Evolutionary conservation across 2,888 invertebrate species (phyloP).

Genomic region (Itoplectis maculator): DNA sequence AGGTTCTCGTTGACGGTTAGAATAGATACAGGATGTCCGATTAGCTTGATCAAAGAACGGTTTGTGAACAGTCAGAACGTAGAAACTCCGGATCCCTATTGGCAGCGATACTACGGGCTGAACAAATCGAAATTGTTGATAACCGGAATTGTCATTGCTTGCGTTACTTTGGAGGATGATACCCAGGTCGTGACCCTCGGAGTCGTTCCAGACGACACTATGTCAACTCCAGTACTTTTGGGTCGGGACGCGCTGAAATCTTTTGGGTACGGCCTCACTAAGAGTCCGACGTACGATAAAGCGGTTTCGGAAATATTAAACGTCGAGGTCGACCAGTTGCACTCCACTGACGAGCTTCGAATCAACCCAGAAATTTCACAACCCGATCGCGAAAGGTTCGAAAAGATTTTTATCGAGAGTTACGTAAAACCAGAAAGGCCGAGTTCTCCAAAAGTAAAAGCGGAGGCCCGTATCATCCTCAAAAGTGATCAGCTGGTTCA

Average conservation of each 20-base stretch:
- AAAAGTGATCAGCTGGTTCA: constrained; percentile 39
- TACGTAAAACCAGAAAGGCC: constrained; percentile 44
- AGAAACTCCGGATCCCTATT: not conserved
- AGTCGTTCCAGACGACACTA: not conserved
- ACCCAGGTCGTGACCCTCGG: not conserved
- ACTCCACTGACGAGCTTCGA: constrained; percentile 11
- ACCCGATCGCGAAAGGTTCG: constrained; percentile 9
- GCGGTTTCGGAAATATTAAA: constrained; percentile 30
- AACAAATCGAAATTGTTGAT: constrained; percentile 7
- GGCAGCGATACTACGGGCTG: constrained; percentile 7
- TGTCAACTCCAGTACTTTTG: not conserved
- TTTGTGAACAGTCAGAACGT: not conserved
- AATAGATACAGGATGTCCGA: constrained; percentile 34
- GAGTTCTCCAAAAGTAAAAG: constrained; percentile 34
- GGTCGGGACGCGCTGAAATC: not conserved
- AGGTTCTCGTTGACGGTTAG: too few relatives aligned
- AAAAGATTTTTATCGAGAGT: constrained; percentile 39
- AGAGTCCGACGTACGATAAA: not conserved
- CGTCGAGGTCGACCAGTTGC: not conserved
- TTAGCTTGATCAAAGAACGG: constrained; percentile 26
- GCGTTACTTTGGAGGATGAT: not conserved
- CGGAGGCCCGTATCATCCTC: constrained; percentile 44
- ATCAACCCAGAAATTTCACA: constrained; percentile 40
- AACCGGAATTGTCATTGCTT: not conserved
- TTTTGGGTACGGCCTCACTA: not conserved